Evolutionary conservation across 2,113 vertebrate genomes (phyloP).

Genomic region (Vidua chalybeata): DNA sequence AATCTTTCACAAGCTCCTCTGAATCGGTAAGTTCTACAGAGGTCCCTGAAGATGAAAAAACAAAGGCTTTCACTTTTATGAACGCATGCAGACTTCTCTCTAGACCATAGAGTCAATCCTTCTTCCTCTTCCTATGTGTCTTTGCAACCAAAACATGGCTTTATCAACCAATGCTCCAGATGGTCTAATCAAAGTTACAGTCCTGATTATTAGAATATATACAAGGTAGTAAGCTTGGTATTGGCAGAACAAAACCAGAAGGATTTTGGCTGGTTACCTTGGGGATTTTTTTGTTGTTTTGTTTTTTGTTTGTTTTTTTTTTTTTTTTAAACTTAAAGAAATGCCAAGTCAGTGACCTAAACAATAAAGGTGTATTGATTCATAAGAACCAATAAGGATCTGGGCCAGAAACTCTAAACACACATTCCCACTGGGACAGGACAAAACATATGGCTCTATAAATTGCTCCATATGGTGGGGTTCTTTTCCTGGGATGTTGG

Average conservation of each 20-base stretch:
- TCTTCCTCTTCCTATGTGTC: neutral
- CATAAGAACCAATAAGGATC: neutral
- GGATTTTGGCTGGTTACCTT: neutral
- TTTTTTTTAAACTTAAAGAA: neutral
- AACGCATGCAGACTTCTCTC: neutral
- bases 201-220: neutral
- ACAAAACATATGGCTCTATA: neutral
- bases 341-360: neutral
- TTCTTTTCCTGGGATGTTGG: fast-evolving
- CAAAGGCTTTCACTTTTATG: neutral
- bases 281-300: neutral
- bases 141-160: neutral
- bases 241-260: neutral
- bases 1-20: neutral
- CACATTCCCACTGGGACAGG: neutral
- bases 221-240: neutral
- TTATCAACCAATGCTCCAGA: neutral
- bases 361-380: neutral
- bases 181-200: neutral
- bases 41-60: neutral
- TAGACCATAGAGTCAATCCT: neutral
- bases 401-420: neutral
- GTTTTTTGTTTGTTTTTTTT: too few species aligned
- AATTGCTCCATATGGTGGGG: neutral
- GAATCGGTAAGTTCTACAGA: neutral